These are phyloP conservation scores for Agrypnia vestita DNA, from an alignment of 1,140 invertebrate species.

Conservation along the genomic window DNA sequence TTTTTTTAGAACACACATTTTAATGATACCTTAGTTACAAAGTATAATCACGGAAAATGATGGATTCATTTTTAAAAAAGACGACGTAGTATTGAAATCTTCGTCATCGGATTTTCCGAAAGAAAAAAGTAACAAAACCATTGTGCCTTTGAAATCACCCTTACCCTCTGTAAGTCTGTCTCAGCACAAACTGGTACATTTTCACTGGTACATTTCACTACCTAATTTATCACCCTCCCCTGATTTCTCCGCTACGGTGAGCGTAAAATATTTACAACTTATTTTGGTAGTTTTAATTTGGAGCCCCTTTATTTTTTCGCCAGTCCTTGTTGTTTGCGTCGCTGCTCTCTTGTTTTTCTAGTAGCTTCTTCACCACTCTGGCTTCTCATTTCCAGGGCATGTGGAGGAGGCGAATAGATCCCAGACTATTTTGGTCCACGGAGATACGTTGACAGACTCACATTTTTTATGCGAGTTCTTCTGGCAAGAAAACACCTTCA, in stretches of 20 bases:
- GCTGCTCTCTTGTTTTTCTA: constrained; percentile 57
- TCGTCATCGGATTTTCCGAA: no score
- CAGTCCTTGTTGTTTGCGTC: constrained; percentile 1
- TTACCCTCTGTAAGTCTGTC: constrained; percentile 46
- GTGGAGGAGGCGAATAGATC: constrained; percentile 28
- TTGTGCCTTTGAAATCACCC: constrained; percentile 30
- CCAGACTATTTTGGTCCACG: constrained; percentile 11
- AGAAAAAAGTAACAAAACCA: no score
- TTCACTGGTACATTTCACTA: constrained; percentile 59
- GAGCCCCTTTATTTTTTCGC: constrained; percentile 37
- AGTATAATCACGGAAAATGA: no score
- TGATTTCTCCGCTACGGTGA: constrained; percentile 57
- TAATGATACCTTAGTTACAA: no score
- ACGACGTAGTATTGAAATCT: no score
- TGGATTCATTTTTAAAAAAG: no score
- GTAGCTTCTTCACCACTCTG: constrained; percentile 42
- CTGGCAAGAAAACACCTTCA: constrained; percentile 31
- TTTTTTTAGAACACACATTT: no score
- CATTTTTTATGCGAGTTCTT: constrained; percentile 11
- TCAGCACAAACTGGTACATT: constrained; percentile 57
- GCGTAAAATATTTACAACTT: constrained; percentile 60
- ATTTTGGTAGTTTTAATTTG: constrained; percentile 60
- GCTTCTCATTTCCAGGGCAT: constrained; percentile 30
- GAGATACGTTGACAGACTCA: constrained; percentile 27
- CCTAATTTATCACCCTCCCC: constrained; percentile 58